These are phyloP conservation scores for Lycodopsis pacificus DNA, from an alignment of 2,797 vertebrate genomes.

Conservation along the genomic window DNA sequence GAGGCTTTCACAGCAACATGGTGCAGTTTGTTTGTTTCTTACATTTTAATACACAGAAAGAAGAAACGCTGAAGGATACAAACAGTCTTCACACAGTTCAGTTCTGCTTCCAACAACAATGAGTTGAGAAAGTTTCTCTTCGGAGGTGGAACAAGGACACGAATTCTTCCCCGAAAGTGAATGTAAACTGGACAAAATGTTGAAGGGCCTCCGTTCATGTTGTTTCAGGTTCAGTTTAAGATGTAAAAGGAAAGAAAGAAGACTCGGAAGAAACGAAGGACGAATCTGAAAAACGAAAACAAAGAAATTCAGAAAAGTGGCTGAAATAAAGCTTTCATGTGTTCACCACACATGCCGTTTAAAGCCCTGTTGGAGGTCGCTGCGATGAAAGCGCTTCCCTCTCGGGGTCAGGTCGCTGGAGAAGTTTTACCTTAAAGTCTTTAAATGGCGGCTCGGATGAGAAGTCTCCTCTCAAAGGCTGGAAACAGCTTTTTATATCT, in stretches of 20 bases:
- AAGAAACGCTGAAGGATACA: neutral
- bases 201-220: neutral
- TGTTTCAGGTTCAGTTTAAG: neutral
- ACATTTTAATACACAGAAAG: neutral
- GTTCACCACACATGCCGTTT: too few relatives aligned
- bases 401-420: too few relatives aligned
- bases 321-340: too few relatives aligned
- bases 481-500: too few relatives aligned
- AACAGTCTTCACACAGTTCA: neutral
- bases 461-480: too few relatives aligned
- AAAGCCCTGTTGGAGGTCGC: too few relatives aligned
- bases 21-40: neutral
- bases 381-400: too few relatives aligned
- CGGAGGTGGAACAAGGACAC: neutral
- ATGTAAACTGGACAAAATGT: too few relatives aligned
- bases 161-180: neutral
- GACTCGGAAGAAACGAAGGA: neutral
- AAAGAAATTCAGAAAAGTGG: too few relatives aligned
- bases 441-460: too few relatives aligned
- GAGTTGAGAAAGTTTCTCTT: constrained; percentile 8
- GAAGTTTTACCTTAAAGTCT: too few relatives aligned
- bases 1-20: neutral
- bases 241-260: neutral
- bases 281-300: too few relatives aligned
- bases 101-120: neutral